These are phyloP conservation scores for Carlito syrichta DNA, from an alignment of 2,113 vertebrate genomes.

Conservation along the genomic window DNA sequence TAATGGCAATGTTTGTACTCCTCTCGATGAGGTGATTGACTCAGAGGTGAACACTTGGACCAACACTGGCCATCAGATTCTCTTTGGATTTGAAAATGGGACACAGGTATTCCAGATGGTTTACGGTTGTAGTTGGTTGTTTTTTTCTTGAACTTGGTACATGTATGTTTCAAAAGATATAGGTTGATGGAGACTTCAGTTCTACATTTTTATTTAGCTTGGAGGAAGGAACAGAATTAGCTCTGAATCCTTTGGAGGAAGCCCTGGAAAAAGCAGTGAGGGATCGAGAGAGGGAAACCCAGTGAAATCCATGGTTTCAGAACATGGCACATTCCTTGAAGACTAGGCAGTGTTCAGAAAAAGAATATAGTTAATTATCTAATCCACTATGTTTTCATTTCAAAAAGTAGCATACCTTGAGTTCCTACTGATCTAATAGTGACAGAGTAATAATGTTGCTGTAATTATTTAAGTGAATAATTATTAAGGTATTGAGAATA, in stretches of 20 bases:
- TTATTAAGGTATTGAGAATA: neutral
- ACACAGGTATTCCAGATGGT: neutral
- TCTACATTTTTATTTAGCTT: neutral
- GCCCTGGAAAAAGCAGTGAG: neutral
- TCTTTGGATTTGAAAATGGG: neutral
- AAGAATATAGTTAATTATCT: neutral
- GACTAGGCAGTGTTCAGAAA: neutral
- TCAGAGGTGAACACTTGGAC: neutral
- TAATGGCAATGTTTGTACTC: neutral
- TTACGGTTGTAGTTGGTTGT: too few relatives aligned
- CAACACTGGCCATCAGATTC: neutral
- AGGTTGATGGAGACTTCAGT: neutral
- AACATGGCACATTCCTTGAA: neutral
- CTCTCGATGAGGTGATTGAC: neutral
- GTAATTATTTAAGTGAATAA: neutral
- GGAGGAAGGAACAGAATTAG: neutral
- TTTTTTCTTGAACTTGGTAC: neutral
- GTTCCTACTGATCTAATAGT: neutral
- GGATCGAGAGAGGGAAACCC: neutral
- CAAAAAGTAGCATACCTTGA: neutral
- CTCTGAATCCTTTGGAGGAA: neutral
- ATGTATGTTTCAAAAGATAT: neutral
- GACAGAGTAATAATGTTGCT: neutral
- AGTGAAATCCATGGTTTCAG: neutral
- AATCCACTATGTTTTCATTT: neutral